Base-by-base conservation (phyloP, 23 tunicate genomes). In the Trididemnum clinides region DNA sequence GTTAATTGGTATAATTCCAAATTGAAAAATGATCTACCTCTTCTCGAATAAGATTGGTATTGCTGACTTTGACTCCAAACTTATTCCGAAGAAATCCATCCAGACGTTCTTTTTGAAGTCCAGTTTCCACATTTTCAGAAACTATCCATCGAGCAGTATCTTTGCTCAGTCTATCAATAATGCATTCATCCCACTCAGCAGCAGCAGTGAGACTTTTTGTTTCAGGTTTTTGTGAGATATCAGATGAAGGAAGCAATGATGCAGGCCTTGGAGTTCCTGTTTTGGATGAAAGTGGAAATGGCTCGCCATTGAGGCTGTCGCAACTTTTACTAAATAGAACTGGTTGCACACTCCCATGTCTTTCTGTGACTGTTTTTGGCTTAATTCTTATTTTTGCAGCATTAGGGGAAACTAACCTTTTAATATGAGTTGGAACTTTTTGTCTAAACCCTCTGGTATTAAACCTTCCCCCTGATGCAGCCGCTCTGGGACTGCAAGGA, bases 71-170 rank as follows among this genome's bases (percentile, higher is more conserved):
- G 19, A 27, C 82, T 57, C 96, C 96, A 83, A 88, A 92, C 70
- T 92, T 92, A 0, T 87, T 38, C 22, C 70, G 78, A 0, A 92
- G 72, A 59, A 92, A 64, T 1, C 39, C 10, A 62, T 77, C 80
- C 22, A 92, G 88, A 6, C 90, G 64, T 57, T 77, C 84, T 83
- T 92, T 92, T 77, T 92, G 97, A 1, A 20, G 21, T 0, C 91
- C 88, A 26, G 86, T 21, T 29, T 72, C 77, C 28, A 83, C 20
- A 28, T 83, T 84, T 70, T 92, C 92, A 50, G 85, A 71, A 19
- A 92, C 92, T 28, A 92, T 92, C 97, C 92, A 88, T 28, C 87
- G 87, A 28, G 97, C 92, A 21, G 97, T 92, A 72, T 92, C 97
- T 73, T 92, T 92, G 69, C 97, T 92, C 30, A 92, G 33, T 37